Base-by-base conservation (phyloP, 1,140 invertebrate species). In the Coptotermes formosanus region DNA sequence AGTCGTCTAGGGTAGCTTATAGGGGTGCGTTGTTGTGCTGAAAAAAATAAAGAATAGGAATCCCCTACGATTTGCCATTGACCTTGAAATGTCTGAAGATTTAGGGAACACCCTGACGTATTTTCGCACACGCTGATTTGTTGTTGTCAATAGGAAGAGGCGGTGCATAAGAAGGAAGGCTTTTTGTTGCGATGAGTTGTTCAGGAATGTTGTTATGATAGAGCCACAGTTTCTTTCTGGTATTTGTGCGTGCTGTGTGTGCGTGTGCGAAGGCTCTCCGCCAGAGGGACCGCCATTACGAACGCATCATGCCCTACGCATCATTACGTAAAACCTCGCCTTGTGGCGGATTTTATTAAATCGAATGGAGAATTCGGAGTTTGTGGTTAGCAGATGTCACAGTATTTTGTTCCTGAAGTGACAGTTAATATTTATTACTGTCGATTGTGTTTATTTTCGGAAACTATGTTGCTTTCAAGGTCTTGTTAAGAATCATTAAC, bases 291-390 rank as follows among this genome's bases (percentile, higher is more conserved):
- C 64, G 64, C 64, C 64, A 75, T 75, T 75, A 75, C 64, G 14
- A 75, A 75, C 64, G n/a, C 64, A 75, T 75, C 64, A 75, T 75
- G 64, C 64, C 64, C 64, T 75, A 75, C n/a, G 64, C n/a, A 75
- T 25, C 64, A 75, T 75, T 75, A 75, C 64, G 64, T 75, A 75
- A 75, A 30, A n/a, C 25, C 64, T 75, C 3, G 8, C 14, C 3
- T n/a, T 75, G 64, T 30, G 64, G 25, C 16, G 64, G 9, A 23
- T 64, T 64, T 64, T 75, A 75, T 75, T 75, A 75, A 75, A 12
- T 25, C 8, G 25, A 75, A 75, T 30, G 3, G n/a, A 75, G 25
- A 75, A 55, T 16, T n/a, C 59, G 25, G 59, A 30, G n/a, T n/a
- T 30, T 14, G 30, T 30, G 30, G 30, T 75, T 75, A 9, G n/a